A percentile compares a stretch with the other conserved stretches of the same genome.
Conservation (phyloP, 1,140 invertebrate genomes). For the Rhyacophila brunnea region DNA sequence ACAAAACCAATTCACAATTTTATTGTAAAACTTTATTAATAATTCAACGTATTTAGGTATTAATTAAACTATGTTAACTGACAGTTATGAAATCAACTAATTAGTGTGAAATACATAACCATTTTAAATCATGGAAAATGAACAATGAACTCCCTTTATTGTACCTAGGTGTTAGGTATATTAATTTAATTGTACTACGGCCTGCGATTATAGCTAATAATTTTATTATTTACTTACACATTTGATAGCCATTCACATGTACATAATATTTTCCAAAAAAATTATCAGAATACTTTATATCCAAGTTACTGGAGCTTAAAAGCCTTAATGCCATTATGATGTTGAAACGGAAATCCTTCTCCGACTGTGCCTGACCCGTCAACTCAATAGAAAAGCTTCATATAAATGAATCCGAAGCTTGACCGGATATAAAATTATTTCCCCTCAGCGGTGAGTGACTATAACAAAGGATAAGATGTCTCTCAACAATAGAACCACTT, state of each 20-base stretch:
- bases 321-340: slow-evolving; percentile 16
- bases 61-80: too few relatives aligned
- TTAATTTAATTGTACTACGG: too few relatives aligned
- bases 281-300: neutral
- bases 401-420: slow-evolving; percentile 12
- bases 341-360: slow-evolving; percentile 17
- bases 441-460: neutral
- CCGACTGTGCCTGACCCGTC: neutral
- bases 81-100: too few relatives aligned
- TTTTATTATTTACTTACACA: neutral
- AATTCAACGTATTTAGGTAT: too few relatives aligned
- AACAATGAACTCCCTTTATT: too few relatives aligned
- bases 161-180: too few relatives aligned
- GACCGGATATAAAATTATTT: slow-evolving; percentile 12
- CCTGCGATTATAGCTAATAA: too few relatives aligned
- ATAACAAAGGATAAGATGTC: neutral
- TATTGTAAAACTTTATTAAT: too few relatives aligned
- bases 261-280: neutral
- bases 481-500: neutral
- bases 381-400: slow-evolving; percentile 2
- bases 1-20: too few relatives aligned
- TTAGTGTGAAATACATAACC: too few relatives aligned
- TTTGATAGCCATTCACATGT: neutral
- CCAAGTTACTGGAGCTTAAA: slow-evolving; percentile 1
- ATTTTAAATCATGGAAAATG: too few relatives aligned